These are phyloP conservation scores for Dicrurus megarhynchus DNA, from an alignment of 2,113 vertebrate species.

Conservation along the genomic window DNA sequence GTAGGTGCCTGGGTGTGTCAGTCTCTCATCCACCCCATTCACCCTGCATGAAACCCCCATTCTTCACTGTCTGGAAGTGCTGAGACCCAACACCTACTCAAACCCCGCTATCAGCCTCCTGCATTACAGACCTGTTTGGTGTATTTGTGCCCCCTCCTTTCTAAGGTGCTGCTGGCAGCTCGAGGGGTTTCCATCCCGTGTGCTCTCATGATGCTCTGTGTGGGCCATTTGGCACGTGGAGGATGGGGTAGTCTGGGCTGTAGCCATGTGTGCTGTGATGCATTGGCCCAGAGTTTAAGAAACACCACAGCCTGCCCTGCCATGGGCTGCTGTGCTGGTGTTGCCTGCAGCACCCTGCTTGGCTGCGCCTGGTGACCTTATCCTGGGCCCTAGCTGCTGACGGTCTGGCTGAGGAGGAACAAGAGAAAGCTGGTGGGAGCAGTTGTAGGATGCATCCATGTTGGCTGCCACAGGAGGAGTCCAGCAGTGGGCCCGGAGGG, in stretches of 20 bases:
- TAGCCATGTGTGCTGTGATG: not conserved
- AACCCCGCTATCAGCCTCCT: constrained; percentile 30
- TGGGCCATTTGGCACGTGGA: not conserved
- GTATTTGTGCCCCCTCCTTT: constrained; percentile 21
- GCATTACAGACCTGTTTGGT: constrained; percentile 6
- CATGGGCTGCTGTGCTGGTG: not conserved
- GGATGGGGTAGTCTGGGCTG: not conserved
- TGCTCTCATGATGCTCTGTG: not conserved
- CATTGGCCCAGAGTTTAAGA: not conserved
- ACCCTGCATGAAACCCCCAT: constrained; percentile 69
- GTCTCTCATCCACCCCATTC: constrained; percentile 46
- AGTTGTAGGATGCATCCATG: not conserved
- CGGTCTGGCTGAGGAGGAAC: not conserved
- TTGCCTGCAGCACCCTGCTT: not conserved
- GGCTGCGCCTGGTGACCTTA: not conserved
- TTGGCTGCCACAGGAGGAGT: not conserved
- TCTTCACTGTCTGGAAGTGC: constrained; percentile 57
- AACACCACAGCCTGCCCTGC: not conserved
- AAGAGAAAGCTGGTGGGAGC: not conserved
- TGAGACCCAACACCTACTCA: constrained; percentile 46
- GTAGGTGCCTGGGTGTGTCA: constrained; percentile 49
- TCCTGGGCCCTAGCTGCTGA: not conserved
- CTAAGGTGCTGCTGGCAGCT: constrained; percentile 58
- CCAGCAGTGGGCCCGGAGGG: not conserved
- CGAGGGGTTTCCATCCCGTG: not conserved